A percentile compares a stretch with the other conserved stretches of the same genome.
These are phyloP conservation scores for Clanis bilineata DNA, from an alignment of 2,888 invertebrate species.

Conservation along the genomic window DNA sequence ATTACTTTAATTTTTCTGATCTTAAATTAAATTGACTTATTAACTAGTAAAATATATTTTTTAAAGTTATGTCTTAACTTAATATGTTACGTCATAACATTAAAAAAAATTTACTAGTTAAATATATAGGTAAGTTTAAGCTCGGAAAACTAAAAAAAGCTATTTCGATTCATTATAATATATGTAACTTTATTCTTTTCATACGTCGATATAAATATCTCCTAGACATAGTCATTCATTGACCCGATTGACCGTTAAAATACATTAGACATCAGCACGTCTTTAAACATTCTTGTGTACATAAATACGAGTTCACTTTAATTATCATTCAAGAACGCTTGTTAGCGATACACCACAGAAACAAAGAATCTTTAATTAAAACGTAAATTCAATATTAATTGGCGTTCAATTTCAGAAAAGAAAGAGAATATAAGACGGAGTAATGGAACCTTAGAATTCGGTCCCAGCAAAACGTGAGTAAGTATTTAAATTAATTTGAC, in stretches of 20 bases:
- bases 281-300: not conserved
- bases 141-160: too few relatives aligned
- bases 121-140: too few relatives aligned
- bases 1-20: too few relatives aligned
- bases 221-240: not conserved
- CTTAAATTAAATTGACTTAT: too few relatives aligned
- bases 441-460: constrained; percentile 49
- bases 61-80: too few relatives aligned
- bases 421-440: constrained; percentile 38
- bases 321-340: too few relatives aligned
- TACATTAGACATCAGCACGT: not conserved
- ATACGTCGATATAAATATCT: not conserved
- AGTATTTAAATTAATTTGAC: constrained; percentile 45
- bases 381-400: not conserved
- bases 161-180: too few relatives aligned
- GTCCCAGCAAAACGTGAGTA: constrained; percentile 75
- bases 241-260: not conserved
- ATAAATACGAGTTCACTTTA: not conserved
- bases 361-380: not conserved
- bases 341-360: not conserved
- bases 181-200: too few relatives aligned
- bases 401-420: constrained; percentile 46
- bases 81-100: too few relatives aligned
- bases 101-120: too few relatives aligned
- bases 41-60: too few relatives aligned